A percentile compares a stretch with the other conserved stretches of the same genome.
phyloP scores from a whole-genome alignment of 1,140 invertebrate species.

The Prorops nasuta region DNA sequence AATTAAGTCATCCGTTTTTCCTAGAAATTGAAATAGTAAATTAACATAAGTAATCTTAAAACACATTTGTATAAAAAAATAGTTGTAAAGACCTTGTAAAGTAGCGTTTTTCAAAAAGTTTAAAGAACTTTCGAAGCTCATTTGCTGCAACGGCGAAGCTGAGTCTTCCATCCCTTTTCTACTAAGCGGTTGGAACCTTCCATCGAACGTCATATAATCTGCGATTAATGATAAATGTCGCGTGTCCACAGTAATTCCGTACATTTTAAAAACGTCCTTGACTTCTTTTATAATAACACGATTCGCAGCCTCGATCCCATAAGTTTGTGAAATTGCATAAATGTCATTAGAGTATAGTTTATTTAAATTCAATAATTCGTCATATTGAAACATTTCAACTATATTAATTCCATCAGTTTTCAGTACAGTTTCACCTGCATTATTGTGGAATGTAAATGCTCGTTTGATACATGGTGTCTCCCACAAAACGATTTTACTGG shows the following conservation, averaged over 20 bases:
- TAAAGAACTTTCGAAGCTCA: constrained; percentile 94
- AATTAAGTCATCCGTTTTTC: constrained; percentile 70
- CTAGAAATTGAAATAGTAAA: constrained; percentile 47
- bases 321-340: constrained; percentile 82
- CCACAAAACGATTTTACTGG: constrained; percentile 73
- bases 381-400: constrained; percentile 81
- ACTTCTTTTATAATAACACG: constrained; percentile 89
- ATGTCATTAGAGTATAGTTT: constrained; percentile 93
- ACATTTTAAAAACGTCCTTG: constrained; percentile 90
- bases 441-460: constrained; percentile 73
- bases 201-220: constrained; percentile 98
- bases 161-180: constrained; percentile 84
- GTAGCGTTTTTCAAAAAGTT: constrained; percentile 83
- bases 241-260: constrained; percentile 93
- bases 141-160: constrained; percentile 93
- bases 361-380: constrained; percentile 80
- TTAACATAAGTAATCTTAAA: constrained; percentile 3
- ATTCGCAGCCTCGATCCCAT: constrained; percentile 95
- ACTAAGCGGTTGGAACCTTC: constrained; percentile 86
- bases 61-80: background rate
- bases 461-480: constrained; percentile 79
- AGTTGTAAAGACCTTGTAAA: constrained; percentile 57
- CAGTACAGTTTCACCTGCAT: constrained; percentile 62
- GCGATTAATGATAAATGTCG: constrained; percentile 91
- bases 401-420: constrained; percentile 97